phyloP scores from a whole-genome alignment of 2,888 invertebrate species.

The Willowsia nigromaculata region DNA sequence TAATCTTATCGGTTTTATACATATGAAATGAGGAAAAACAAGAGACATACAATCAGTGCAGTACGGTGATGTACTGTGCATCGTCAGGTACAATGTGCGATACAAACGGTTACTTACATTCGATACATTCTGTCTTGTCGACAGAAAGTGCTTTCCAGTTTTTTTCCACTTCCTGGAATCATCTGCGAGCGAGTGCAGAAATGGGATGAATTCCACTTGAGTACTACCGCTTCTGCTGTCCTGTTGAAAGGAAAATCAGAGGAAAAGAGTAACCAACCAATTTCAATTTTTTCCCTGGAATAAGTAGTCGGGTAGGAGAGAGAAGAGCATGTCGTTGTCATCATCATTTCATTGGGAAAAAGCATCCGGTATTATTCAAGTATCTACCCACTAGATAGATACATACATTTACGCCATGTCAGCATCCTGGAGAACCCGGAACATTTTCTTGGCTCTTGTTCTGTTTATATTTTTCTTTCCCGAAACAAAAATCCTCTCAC shows the following conservation, averaged over 20 bases:
- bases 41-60: not conserved
- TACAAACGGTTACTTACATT: not conserved
- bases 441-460: not conserved
- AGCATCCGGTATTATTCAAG: conserved; percentile 1
- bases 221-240: not conserved
- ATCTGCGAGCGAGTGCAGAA: not conserved
- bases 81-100: not conserved
- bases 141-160: conserved; percentile 41
- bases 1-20: conserved; percentile 18
- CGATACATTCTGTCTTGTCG: not conserved
- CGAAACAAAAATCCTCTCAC: too few relatives aligned
- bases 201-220: conserved; percentile 15
- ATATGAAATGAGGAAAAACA: conserved; percentile 61
- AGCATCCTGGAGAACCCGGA: too few relatives aligned
- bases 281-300: conserved; percentile 30
- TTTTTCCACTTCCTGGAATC: not conserved
- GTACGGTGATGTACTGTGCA: too few relatives aligned
- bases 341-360: conserved; percentile 33
- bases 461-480: not conserved
- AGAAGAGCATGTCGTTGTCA: conserved; percentile 9
- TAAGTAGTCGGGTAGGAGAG: not conserved
- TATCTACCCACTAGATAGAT: not conserved
- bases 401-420: not conserved
- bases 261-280: conserved; percentile 40
- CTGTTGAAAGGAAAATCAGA: not conserved